Evolutionary conservation across 1,140 invertebrate genomes (phyloP).

Genomic region (Trichogramma pretiosum): DNA sequence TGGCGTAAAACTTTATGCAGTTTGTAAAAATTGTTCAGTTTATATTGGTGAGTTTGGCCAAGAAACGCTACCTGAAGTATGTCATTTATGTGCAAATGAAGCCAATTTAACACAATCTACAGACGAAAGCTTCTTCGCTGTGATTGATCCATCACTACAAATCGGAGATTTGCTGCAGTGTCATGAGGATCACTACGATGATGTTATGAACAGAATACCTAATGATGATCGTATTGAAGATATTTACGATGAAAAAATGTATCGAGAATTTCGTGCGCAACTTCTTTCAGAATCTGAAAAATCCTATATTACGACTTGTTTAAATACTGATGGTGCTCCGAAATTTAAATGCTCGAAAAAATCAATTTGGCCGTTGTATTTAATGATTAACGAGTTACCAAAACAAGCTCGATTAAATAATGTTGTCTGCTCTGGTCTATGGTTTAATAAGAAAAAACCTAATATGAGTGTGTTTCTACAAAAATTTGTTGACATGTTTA

Average conservation of each 20-base stretch:
- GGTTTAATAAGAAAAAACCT: conserved; percentile 9
- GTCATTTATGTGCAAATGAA: too few species aligned
- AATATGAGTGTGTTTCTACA: conserved; percentile 6
- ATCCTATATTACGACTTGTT: background rate
- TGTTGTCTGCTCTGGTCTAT: conserved; percentile 1
- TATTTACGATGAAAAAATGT: conserved; percentile 4
- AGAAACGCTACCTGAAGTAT: too few species aligned
- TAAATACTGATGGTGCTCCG: conserved; percentile 9
- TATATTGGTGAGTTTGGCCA: too few species aligned
- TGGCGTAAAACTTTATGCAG: too few species aligned
- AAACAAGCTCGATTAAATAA: background rate
- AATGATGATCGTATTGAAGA: background rate
- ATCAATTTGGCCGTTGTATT: conserved; percentile 5
- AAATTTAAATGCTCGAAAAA: conserved; percentile 1
- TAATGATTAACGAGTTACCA: conserved; percentile 11
- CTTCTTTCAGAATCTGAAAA: background rate
- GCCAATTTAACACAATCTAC: too few species aligned
- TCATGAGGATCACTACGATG: background rate
- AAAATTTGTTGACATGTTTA: conserved; percentile 6
- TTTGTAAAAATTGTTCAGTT: too few species aligned
- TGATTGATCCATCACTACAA: too few species aligned
- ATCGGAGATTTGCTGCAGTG: too few species aligned
- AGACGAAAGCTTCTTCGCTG: too few species aligned
- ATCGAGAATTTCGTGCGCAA: background rate
- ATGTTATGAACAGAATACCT: background rate